Evolutionary conservation across 2,888 invertebrate species (phyloP).

Genomic region (Mythimna lalbum): DNA sequence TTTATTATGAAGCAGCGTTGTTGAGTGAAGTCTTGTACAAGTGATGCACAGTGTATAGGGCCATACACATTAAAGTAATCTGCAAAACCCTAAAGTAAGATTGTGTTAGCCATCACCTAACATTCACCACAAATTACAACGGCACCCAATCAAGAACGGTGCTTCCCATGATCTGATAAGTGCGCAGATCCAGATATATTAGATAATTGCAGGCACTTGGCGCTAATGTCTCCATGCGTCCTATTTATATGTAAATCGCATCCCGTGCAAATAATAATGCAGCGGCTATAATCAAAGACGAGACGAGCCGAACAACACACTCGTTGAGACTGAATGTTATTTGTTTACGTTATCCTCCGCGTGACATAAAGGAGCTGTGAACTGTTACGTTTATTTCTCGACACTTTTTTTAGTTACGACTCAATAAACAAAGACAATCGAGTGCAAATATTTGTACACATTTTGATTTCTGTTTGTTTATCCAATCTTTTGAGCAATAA

Average conservation of each 20-base stretch:
- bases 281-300: slow-evolving; percentile 47
- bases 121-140: slow-evolving; percentile 31
- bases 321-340: slow-evolving; percentile 81
- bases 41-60: too few species aligned
- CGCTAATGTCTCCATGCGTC: slow-evolving; percentile 25
- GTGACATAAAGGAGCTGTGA: slow-evolving; percentile 83
- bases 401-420: slow-evolving; percentile 84
- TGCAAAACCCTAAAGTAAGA: neutral
- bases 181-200: slow-evolving; percentile 45
- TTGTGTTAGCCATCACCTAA: neutral
- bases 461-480: slow-evolving; percentile 73
- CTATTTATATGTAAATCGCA: slow-evolving; percentile 51
- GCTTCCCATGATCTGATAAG: slow-evolving; percentile 42
- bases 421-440: slow-evolving; percentile 86
- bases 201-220: slow-evolving; percentile 39
- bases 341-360: slow-evolving; percentile 81
- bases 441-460: slow-evolving; percentile 82
- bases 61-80: neutral
- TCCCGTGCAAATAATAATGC: slow-evolving; percentile 57
- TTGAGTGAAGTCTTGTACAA: neutral
- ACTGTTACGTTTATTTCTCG: slow-evolving; percentile 81
- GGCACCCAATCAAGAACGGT: slow-evolving; percentile 43
- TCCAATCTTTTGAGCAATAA: slow-evolving; percentile 58
- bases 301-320: slow-evolving; percentile 56
- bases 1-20: neutral